Evolutionary conservation across 2,797 vertebrate species (phyloP).

Genomic region (Brachymystax lenok): DNA sequence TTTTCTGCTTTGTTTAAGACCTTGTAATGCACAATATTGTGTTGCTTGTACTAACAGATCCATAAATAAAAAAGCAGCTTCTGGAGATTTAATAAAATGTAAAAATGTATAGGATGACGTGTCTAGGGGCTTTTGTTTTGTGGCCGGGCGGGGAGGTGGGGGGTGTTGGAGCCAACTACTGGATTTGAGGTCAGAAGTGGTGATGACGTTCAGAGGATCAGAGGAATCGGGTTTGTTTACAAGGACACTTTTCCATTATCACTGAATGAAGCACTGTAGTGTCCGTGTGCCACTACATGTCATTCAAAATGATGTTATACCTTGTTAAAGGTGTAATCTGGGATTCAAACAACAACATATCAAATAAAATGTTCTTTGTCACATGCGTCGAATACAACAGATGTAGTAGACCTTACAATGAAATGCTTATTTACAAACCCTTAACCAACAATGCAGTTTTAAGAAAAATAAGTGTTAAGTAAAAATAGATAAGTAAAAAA

Average conservation of each 20-base stretch:
- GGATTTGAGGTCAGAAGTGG: neutral
- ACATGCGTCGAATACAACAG: too few species aligned
- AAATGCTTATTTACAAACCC: too few species aligned
- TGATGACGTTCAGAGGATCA: neutral
- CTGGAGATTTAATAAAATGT: slow-evolving; percentile 26
- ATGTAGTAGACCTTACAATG: too few species aligned
- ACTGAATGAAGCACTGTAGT: neutral
- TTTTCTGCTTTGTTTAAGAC: slow-evolving; percentile 16
- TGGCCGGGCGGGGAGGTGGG: too few species aligned
- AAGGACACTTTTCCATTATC: neutral
- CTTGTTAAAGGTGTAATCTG: too few species aligned
- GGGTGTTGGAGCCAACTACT: neutral
- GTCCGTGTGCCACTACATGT: neutral
- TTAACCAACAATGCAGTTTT: too few species aligned
- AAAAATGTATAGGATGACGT: slow-evolving; percentile 22
- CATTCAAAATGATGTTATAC: too few species aligned
- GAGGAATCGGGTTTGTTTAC: neutral
- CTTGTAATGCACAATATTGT: slow-evolving; percentile 13
- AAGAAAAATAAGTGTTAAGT: too few species aligned
- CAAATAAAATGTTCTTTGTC: too few species aligned
- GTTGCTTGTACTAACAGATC: slow-evolving; percentile 20
- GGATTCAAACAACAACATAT: too few species aligned
- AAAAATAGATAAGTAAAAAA: too few species aligned
- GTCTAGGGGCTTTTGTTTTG: slow-evolving; percentile 9
- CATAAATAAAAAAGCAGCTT: slow-evolving; percentile 35